These are phyloP conservation scores for Agrochola lota DNA, from an alignment of 2,888 invertebrate genomes.

Conservation along the genomic window DNA sequence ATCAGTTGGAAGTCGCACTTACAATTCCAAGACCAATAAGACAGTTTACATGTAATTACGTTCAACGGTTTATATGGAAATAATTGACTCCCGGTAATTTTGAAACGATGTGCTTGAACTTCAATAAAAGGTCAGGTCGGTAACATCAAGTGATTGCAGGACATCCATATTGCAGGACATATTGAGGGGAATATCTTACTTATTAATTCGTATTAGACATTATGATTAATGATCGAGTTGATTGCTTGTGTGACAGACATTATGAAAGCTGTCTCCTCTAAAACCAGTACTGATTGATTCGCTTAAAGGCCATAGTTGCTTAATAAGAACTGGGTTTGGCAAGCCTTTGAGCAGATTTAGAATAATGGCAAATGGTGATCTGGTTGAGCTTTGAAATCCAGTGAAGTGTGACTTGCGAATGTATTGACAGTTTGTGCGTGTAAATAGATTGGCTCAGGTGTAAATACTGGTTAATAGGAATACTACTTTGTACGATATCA, in stretches of 20 bases:
- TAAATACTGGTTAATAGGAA: background rate
- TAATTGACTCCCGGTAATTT: constrained; percentile 30
- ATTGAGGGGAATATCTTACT: constrained; percentile 48
- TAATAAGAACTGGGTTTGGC: constrained; percentile 61
- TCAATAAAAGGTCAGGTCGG: constrained; percentile 43
- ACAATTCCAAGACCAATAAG: constrained; percentile 7
- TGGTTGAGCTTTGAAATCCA: constrained; percentile 33
- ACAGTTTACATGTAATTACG: constrained; percentile 11
- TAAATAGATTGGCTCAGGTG: background rate
- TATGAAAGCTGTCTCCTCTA: constrained; percentile 65
- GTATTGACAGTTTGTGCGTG: constrained; percentile 1
- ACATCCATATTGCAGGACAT: constrained; percentile 41
- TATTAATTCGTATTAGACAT: constrained; percentile 45
- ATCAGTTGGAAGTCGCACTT: background rate
- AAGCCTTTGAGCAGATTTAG: constrained; percentile 51
- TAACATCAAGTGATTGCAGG: constrained; percentile 47
- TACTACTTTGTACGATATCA: background rate
- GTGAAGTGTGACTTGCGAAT: constrained; percentile 39
- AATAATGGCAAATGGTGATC: constrained; percentile 42
- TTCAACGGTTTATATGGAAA: constrained; percentile 32
- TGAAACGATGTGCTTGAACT: constrained; percentile 19
- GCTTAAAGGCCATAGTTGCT: constrained; percentile 60
- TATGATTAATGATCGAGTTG: constrained; percentile 58
- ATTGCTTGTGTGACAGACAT: constrained; percentile 63
- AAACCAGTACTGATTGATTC: constrained; percentile 67